Evolutionary conservation across 2,113 vertebrate species (phyloP).

Genomic region (Castor canadensis): DNA sequence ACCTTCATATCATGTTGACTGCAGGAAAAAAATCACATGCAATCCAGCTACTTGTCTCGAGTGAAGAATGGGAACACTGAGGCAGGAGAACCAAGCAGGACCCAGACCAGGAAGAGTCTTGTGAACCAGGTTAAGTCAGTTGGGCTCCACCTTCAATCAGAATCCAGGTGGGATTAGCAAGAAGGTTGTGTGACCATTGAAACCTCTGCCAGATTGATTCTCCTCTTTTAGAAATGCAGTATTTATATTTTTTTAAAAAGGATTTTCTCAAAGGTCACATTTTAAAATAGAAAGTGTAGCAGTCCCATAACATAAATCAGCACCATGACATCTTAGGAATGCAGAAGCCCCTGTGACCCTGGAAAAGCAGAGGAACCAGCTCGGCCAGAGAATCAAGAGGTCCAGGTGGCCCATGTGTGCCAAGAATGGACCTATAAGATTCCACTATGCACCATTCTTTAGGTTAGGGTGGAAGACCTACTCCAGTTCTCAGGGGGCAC

Average conservation of each 20-base stretch:
- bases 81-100: neutral
- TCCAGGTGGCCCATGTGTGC: no score
- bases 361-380: no score
- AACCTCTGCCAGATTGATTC: neutral
- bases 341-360: no score
- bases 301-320: no score
- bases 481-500: no score
- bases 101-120: neutral
- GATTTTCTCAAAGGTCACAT: neutral
- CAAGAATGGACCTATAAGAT: no score
- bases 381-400: no score
- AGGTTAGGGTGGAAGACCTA: no score
- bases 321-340: no score
- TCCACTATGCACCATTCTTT: no score
- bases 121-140: neutral
- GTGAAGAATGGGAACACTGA: neutral
- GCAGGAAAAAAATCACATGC: neutral
- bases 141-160: neutral
- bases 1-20: neutral
- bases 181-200: neutral
- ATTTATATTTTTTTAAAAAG: neutral
- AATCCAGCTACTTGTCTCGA: neutral
- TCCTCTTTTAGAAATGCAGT: neutral
- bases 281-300: slow-evolving; percentile 9
- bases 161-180: neutral